Conservation (phyloP, 2,888 invertebrate genomes). For the Machimus rusticus region DNA sequence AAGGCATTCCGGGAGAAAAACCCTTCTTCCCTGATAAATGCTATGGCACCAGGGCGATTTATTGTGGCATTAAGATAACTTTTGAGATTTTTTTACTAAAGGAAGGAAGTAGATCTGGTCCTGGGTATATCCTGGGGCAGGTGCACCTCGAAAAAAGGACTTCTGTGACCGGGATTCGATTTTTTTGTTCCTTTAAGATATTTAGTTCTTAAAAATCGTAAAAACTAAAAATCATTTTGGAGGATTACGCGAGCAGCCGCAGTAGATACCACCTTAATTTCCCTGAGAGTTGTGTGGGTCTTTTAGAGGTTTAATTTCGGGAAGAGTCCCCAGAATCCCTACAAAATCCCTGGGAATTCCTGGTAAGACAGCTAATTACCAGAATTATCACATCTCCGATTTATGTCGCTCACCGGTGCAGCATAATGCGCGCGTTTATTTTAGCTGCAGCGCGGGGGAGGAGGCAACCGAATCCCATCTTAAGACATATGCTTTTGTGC, state of each 20-base stretch:
- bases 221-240: not conserved
- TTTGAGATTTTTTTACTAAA: not conserved
- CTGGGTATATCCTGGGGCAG: not conserved
- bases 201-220: not conserved
- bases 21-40: not conserved
- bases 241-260: not conserved
- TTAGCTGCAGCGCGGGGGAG: constrained; percentile 22
- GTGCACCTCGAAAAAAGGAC: not conserved
- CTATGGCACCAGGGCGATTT: not conserved
- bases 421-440: constrained; percentile 43
- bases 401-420: constrained; percentile 27
- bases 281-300: not conserved
- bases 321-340: not conserved
- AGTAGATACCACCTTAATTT: not conserved
- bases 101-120: not conserved
- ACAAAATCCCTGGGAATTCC: constrained; percentile 8
- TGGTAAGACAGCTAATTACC: constrained; percentile 45
- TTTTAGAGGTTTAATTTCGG: not conserved
- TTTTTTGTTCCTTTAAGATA: not conserved
- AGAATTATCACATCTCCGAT: constrained; percentile 45
- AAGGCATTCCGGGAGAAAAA: not conserved
- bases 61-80: constrained; percentile 24
- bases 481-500: not conserved
- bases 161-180: not conserved
- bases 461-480: not conserved